phyloP scores from a whole-genome alignment of 1,140 invertebrate species.

The Euschistus heros region DNA sequence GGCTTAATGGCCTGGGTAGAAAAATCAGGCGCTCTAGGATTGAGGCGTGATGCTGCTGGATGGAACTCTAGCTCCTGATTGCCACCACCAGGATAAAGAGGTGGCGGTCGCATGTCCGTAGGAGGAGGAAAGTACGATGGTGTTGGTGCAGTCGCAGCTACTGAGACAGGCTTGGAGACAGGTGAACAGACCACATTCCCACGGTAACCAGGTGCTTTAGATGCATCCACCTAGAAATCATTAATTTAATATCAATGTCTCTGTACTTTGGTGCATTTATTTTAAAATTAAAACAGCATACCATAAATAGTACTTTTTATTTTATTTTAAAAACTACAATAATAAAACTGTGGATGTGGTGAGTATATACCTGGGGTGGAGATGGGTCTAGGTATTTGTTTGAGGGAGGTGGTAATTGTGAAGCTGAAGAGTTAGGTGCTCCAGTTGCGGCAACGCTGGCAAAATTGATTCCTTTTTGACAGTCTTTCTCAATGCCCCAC shows the following conservation, averaged over 20 bases:
- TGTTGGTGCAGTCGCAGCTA: conserved; percentile 34
- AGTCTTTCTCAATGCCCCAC: conserved; percentile 53
- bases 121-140: conserved; percentile 15
- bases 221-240: conserved; percentile 51
- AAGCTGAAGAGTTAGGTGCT: conserved; percentile 37
- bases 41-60: conserved; percentile 51
- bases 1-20: conserved; percentile 37
- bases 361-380: conserved; percentile 40
- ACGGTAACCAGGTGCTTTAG: conserved; percentile 72
- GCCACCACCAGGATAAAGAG: neutral
- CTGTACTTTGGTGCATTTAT: no score
- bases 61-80: conserved; percentile 10
- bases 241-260: conserved; percentile 3
- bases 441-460: conserved; percentile 58
- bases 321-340: no score
- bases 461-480: conserved; percentile 57
- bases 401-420: conserved; percentile 30
- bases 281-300: no score
- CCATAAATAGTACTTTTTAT: no score
- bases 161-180: conserved; percentile 41
- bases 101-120: conserved; percentile 9
- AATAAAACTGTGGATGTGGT: no score
- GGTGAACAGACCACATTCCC: conserved; percentile 58
- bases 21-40: conserved; percentile 81
- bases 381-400: conserved; percentile 47